These are phyloP conservation scores for Anguilla obscura DNA, from an alignment of 2,797 vertebrate genomes.

Conservation along the genomic window DNA sequence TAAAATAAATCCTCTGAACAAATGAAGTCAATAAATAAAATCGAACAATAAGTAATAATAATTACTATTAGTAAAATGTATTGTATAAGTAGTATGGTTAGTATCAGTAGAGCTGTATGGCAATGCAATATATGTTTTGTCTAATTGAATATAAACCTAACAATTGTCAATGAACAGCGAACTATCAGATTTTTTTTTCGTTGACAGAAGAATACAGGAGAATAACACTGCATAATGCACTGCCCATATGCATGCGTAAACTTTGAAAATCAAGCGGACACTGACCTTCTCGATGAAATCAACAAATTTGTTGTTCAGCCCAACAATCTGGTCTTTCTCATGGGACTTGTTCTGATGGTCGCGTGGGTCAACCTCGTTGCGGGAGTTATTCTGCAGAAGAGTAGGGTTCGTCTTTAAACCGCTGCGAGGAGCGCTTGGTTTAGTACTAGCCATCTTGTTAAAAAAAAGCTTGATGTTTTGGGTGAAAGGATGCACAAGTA, in stretches of 20 bases:
- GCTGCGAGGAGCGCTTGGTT: constrained; percentile 22
- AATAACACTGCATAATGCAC: no score
- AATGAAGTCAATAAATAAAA: background rate
- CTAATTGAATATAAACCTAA: background rate
- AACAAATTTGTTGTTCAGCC: constrained; percentile 35
- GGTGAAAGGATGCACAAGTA: no score
- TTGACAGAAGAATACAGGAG: no score
- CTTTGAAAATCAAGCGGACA: background rate
- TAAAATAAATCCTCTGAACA: background rate
- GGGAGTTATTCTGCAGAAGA: background rate
- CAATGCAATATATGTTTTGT: background rate
- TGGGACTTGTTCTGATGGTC: constrained; percentile 8
- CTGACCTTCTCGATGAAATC: constrained; percentile 37
- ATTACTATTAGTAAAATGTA: background rate
- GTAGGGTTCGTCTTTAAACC: background rate
- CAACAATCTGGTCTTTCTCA: constrained; percentile 27
- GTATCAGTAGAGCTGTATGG: background rate
- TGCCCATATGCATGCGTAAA: no score
- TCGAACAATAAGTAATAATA: background rate
- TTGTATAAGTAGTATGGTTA: no score
- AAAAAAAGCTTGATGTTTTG: background rate
- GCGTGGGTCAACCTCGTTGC: background rate
- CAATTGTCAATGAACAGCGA: background rate
- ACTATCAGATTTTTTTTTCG: no score
- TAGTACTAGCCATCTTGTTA: background rate